phyloP scores from a whole-genome alignment of 35 echinoderm and acorn worm species.

The Chiridota heheva region DNA sequence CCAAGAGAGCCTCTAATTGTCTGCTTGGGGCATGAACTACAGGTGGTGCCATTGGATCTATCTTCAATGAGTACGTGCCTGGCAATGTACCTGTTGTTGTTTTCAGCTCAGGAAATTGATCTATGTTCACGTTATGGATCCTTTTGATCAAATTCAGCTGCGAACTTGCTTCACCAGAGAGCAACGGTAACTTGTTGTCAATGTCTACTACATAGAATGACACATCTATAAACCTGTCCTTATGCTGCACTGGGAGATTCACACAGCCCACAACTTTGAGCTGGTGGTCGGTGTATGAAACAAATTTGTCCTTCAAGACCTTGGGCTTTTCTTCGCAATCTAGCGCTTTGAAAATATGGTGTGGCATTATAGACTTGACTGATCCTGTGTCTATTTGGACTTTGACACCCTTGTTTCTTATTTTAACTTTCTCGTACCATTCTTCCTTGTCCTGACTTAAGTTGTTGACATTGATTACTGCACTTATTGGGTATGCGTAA shows the following conservation, averaged over 20 bases:
- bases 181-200: constrained; percentile 41
- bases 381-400: constrained; percentile 71
- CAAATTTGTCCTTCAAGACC: constrained; percentile 37
- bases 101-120: constrained; percentile 59
- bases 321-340: background rate
- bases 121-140: constrained; percentile 43
- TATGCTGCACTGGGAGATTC: constrained; percentile 35
- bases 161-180: constrained; percentile 49
- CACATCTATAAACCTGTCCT: constrained; percentile 29
- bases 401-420: constrained; percentile 19
- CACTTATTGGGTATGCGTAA: too few relatives aligned
- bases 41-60: constrained; percentile 58
- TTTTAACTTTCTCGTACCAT: constrained; percentile 64
- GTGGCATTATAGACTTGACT: constrained; percentile 55
- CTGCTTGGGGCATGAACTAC: constrained; percentile 67
- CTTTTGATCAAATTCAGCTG: constrained; percentile 44
- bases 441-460: constrained; percentile 24
- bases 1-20: constrained; percentile 24
- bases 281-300: constrained; percentile 50
- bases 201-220: constrained; percentile 55
- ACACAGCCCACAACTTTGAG: constrained; percentile 42
- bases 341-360: constrained; percentile 18
- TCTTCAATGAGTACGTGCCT: constrained; percentile 68
- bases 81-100: constrained; percentile 54
- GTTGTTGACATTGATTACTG: too few relatives aligned